phyloP scores from a whole-genome alignment of 92 coral and sea anemone species.

The Bergia puertoricense region DNA sequence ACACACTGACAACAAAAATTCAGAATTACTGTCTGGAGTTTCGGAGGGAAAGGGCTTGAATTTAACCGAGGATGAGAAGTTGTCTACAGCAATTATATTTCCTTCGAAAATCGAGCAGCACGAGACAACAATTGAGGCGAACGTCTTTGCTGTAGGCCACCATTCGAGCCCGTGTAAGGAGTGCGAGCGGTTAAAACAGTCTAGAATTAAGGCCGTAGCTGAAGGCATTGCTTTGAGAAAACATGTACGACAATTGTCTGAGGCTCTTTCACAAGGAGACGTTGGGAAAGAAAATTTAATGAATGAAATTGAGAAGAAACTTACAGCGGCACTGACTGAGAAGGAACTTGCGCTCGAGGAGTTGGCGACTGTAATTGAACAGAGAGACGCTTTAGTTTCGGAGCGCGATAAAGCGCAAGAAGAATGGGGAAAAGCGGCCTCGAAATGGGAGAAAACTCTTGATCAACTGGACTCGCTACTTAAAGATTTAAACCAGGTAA shows the following conservation, averaged over 20 bases:
- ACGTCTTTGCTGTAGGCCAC: constrained; percentile 64
- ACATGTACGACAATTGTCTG: constrained; percentile 78
- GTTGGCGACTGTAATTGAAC: constrained; percentile 89
- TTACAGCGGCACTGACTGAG: constrained; percentile 84
- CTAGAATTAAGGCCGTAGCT: constrained; percentile 84
- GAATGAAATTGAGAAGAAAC: constrained; percentile 79
- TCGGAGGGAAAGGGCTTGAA: constrained; percentile 25
- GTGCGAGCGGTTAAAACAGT: constrained; percentile 80
- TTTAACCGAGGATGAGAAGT: constrained; percentile 20
- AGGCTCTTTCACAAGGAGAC: constrained; percentile 80
- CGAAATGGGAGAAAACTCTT: constrained; percentile 95
- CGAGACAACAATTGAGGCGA: constrained; percentile 78
- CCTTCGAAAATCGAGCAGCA: constrained; percentile 83
- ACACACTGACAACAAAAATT: constrained; percentile 33
- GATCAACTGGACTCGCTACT: constrained; percentile 93
- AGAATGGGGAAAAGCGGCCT: constrained; percentile 97
- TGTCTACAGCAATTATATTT: constrained; percentile 51
- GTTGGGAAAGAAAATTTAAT: constrained; percentile 72
- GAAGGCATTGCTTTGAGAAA: constrained; percentile 87
- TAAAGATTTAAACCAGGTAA: constrained; percentile 87
- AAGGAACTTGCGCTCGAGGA: constrained; percentile 91
- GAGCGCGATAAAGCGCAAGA: constrained; percentile 92
- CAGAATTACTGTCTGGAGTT: constrained; percentile 40
- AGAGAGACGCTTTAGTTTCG: constrained; percentile 73
- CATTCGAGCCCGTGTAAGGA: constrained; percentile 82